These are phyloP conservation scores for Drosophila nr. perissopoda DNA, from an alignment of 2,888 invertebrate genomes.

Conservation along the genomic window DNA sequence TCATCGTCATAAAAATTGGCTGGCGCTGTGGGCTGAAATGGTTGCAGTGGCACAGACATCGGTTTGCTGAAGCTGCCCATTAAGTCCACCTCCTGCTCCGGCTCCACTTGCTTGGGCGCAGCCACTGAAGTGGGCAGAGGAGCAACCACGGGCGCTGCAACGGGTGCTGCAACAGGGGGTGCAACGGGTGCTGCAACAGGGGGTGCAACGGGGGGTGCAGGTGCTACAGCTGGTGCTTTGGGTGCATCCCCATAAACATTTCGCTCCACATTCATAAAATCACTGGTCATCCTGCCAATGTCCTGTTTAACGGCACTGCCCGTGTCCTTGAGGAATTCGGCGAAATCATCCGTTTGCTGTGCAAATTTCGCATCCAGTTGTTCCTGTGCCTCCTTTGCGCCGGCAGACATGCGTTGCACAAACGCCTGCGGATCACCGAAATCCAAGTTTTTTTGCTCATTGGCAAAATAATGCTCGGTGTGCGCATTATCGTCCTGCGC, in stretches of 20 bases:
- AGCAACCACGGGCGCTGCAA: background rate
- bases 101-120: conserved; percentile 31
- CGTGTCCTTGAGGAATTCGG: conserved; percentile 72
- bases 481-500: conserved; percentile 82
- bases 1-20: conserved; percentile 56
- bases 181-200: conserved; percentile 8
- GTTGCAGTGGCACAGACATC: conserved; percentile 55
- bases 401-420: conserved; percentile 81
- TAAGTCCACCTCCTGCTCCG: conserved; percentile 49
- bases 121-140: conserved; percentile 11
- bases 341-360: conserved; percentile 74
- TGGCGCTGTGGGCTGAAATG: conserved; percentile 64
- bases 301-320: conserved; percentile 68
- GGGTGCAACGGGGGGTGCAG: conserved; percentile 2
- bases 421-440: conserved; percentile 80
- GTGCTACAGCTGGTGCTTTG: conserved; percentile 9
- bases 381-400: conserved; percentile 81
- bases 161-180: conserved; percentile 4
- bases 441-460: conserved; percentile 81
- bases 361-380: conserved; percentile 82
- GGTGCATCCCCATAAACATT: conserved; percentile 57
- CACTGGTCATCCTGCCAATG: conserved; percentile 74
- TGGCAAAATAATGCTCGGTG: conserved; percentile 81
- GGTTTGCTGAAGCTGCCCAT: conserved; percentile 62
- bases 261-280: conserved; percentile 83